Evolutionary conservation across 2,113 vertebrate genomes (phyloP).

Genomic region (Zootoca vivipara): DNA sequence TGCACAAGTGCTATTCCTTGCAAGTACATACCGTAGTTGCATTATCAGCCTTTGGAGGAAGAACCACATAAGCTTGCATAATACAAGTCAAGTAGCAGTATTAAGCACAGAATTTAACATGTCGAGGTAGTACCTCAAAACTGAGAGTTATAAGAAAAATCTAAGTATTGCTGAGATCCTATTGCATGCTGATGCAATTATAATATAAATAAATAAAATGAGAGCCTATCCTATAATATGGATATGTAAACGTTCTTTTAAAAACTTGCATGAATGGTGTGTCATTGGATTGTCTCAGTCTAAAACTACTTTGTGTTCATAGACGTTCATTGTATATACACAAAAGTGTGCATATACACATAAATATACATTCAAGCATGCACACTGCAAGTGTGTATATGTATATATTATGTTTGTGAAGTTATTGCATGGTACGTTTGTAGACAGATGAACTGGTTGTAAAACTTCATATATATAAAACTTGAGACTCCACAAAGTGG

Average conservation of each 20-base stretch:
- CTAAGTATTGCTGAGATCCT: constrained; percentile 27
- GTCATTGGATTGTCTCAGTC: constrained; percentile 26
- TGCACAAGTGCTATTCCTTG: too few species aligned
- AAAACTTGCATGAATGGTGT: background rate
- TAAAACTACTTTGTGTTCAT: constrained; percentile 41
- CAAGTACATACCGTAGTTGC: background rate
- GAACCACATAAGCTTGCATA: background rate
- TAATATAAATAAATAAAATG: background rate
- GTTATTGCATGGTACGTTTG: constrained; percentile 57
- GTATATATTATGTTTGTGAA: constrained; percentile 58
- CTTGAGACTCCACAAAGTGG: background rate
- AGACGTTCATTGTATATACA: constrained; percentile 44
- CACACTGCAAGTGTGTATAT: constrained; percentile 55
- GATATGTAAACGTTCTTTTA: constrained; percentile 15
- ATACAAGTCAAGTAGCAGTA: background rate
- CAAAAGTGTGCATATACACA: constrained; percentile 37
- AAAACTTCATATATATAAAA: background rate
- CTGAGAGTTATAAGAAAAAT: background rate
- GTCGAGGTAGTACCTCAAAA: background rate
- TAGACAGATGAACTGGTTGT: constrained; percentile 30
- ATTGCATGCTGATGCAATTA: background rate
- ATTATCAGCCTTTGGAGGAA: background rate
- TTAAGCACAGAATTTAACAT: background rate
- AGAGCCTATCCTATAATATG: background rate
- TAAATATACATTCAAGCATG: constrained; percentile 61